Conservation (phyloP, 2,113 vertebrate genomes). For the Pica pica region DNA sequence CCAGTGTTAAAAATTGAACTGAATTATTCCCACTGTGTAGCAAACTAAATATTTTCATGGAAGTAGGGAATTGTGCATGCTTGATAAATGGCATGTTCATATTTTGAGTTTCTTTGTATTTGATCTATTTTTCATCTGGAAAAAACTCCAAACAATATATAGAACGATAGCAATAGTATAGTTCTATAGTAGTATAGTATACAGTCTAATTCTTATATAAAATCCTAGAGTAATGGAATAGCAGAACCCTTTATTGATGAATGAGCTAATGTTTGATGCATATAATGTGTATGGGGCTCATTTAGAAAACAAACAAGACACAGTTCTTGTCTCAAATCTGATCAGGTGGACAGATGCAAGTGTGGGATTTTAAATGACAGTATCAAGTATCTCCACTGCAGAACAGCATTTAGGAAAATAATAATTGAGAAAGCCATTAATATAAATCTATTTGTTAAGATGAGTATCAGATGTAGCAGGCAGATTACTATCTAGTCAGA, state of each 20-base stretch:
- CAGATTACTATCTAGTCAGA: slow-evolving; percentile 32
- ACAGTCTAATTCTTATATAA: neutral
- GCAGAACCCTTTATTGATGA: neutral
- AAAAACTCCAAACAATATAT: neutral
- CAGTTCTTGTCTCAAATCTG: neutral
- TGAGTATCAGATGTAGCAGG: slow-evolving; percentile 51
- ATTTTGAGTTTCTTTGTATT: neutral
- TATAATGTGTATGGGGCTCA: neutral
- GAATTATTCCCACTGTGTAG: neutral
- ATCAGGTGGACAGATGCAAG: neutral
- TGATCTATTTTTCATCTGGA: neutral
- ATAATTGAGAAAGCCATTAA: neutral
- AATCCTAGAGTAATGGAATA: neutral
- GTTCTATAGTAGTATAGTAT: no score
- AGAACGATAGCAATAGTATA: neutral
- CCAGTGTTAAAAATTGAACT: neutral
- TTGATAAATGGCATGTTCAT: neutral
- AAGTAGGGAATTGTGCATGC: neutral
- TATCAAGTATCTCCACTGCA: neutral
- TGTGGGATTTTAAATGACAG: neutral
- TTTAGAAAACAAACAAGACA: neutral
- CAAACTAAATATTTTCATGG: neutral
- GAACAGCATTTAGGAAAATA: slow-evolving; percentile 41
- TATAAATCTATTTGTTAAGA: slow-evolving; percentile 23
- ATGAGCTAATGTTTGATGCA: neutral